These are phyloP conservation scores for Zaprionus bogoriensis DNA, from an alignment of 2,888 invertebrate genomes.

Conservation along the genomic window DNA sequence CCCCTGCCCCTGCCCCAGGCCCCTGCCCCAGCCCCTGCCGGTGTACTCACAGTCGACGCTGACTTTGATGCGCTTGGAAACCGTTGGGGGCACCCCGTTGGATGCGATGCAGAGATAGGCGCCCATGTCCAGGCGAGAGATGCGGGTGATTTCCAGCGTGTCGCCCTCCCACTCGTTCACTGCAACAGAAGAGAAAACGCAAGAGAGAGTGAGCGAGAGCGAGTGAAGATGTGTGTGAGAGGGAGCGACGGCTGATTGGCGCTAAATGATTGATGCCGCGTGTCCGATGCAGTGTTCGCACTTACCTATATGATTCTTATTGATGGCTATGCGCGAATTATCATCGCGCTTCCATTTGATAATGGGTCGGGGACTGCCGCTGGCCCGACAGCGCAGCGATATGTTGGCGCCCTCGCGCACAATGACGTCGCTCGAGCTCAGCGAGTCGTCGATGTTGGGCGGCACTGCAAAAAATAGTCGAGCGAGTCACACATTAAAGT, in stretches of 20 bases:
- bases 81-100: constrained; percentile 95
- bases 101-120: constrained; percentile 94
- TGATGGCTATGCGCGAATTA: constrained; percentile 93
- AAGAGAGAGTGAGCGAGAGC: not conserved
- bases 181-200: constrained; percentile 78
- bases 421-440: constrained; percentile 94
- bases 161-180: constrained; percentile 94
- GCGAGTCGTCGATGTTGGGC: constrained; percentile 94
- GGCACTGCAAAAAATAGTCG: constrained; percentile 86
- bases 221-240: not conserved
- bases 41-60: constrained; percentile 95
- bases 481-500: not conserved
- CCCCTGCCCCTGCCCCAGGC: no score
- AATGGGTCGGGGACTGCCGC: constrained; percentile 93
- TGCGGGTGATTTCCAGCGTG: constrained; percentile 91
- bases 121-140: constrained; percentile 95
- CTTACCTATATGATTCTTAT: constrained; percentile 91
- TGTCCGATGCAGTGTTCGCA: constrained; percentile 37
- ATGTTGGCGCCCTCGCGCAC: constrained; percentile 95
- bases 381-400: constrained; percentile 93
- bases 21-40: not conserved
- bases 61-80: constrained; percentile 95
- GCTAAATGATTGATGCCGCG: constrained; percentile 72
- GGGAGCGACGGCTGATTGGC: not conserved
- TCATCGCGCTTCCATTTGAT: constrained; percentile 97